Percentiles rank a stretch among this genome's conserved stretches.
Conservation (phyloP, 1,140 invertebrate species). For the Ctenoplectra terminalis region DNA sequence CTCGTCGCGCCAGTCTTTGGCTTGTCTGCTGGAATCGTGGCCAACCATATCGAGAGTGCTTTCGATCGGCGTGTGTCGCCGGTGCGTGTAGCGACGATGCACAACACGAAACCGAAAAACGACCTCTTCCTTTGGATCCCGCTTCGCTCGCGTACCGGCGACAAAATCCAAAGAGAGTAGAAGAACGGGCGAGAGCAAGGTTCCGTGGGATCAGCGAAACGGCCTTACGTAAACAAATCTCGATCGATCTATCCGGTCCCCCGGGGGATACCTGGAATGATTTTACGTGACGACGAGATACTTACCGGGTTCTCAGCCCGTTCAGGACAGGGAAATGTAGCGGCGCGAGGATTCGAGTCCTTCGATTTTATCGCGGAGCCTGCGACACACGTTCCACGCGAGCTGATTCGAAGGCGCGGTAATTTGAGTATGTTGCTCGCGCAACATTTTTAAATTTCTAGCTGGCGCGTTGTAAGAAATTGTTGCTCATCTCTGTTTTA, state of each 20-base stretch:
- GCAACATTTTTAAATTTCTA: no score
- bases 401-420: not conserved
- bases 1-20: not conserved
- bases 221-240: slow-evolving; percentile 52
- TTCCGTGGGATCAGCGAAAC: slow-evolving; percentile 46
- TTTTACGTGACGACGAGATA: slow-evolving; percentile 32
- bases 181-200: no score
- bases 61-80: not conserved
- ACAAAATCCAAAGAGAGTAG: slow-evolving; percentile 1
- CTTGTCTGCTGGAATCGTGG: not conserved
- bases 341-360: not conserved
- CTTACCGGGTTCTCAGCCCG: not conserved
- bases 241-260: slow-evolving; percentile 30
- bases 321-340: not conserved
- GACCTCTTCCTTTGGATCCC: not conserved
- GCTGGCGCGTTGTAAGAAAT: no score
- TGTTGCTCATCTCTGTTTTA: no score
- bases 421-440: not conserved
- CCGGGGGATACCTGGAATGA: slow-evolving; percentile 1
- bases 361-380: slow-evolving; percentile 17
- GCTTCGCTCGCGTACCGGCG: slow-evolving; percentile 21
- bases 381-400: not conserved
- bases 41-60: slow-evolving; percentile 29
- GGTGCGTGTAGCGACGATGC: not conserved
- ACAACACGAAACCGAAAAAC: slow-evolving; percentile 9